Base-by-base conservation (phyloP, 2,888 invertebrate species). In the Limnephilus marmoratus region DNA sequence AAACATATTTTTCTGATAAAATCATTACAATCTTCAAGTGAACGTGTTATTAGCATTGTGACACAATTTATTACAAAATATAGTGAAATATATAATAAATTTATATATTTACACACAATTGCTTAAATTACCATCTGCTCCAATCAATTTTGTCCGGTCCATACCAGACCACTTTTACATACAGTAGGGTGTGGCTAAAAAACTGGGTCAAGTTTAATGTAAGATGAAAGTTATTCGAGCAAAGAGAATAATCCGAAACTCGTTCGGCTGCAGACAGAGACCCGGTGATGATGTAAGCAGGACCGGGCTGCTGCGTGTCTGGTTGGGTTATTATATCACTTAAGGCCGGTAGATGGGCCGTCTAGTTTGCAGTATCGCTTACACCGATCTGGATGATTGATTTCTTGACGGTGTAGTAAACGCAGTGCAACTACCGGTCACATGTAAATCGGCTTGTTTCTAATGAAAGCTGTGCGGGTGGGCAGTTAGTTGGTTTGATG, bases 121-220 rank as follows among this genome's bases (percentile, higher is more conserved):
- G 83, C 24, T 34, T 1, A 15, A 37, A 83, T 83, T 83, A 37
- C 31, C n/a, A 82, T 34, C 45, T 45, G 86, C 49, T 45, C 31
- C 5, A 82, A 34, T 34, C 68, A 68, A 82, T 34, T 34, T 37
- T 86, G 86, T 37, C 68, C 68, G 9, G 45, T 68, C 68, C 15
- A n/a, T 37, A 81, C 90, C 81, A n/a, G 90, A 90, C 81, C 90
- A 90, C 90, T 90, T 81, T 81, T 81, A 37, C 87, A 37, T 68
- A 45, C 29, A 81, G 45, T 45, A 45, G 90, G 93, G 93, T 88
- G 93, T 91, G 90, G 91, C 86, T 24, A 41, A 80, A 68, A 45
- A 91, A 91, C 81, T 93, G 88, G 90, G 93, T 90, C 93, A 93
- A 93, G 93, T 93, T 93, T 92, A 93, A 90, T 68, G 91, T 90